Evolutionary conservation across 2,888 invertebrate genomes (phyloP).

Genomic region (Hipparchia semele): DNA sequence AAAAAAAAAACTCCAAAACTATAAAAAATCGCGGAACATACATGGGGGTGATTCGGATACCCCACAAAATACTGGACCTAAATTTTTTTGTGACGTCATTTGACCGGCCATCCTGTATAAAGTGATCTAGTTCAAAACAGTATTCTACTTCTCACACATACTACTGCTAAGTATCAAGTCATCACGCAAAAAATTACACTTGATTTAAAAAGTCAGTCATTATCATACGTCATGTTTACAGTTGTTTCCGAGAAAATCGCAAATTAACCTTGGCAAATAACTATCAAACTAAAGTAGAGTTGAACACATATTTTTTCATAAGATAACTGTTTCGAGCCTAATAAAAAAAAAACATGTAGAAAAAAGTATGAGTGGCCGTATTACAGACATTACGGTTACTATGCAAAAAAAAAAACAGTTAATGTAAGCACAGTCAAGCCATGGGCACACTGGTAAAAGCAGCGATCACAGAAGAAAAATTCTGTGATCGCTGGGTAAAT

Average conservation of each 20-base stretch:
- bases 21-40: too few species aligned
- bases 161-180: neutral
- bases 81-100: too few species aligned
- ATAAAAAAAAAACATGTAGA: slow-evolving; percentile 17
- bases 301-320: neutral
- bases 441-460: neutral
- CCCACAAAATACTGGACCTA: too few species aligned
- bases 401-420: slow-evolving; percentile 27
- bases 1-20: too few species aligned
- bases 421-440: slow-evolving; percentile 5
- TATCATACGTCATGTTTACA: neutral
- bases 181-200: neutral
- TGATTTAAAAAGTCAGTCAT: neutral
- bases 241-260: slow-evolving; percentile 1
- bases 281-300: neutral
- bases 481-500: too few species aligned
- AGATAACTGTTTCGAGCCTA: slow-evolving; percentile 23
- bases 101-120: too few species aligned
- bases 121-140: too few species aligned
- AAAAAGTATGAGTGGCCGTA: slow-evolving; percentile 28
- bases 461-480: too few species aligned
- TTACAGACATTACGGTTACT: slow-evolving; percentile 22
- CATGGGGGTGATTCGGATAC: too few species aligned
- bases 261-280: neutral
- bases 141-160: too few species aligned